These are phyloP conservation scores for Cygnus olor DNA, from an alignment of 2,797 vertebrate species.

Conservation along the genomic window DNA sequence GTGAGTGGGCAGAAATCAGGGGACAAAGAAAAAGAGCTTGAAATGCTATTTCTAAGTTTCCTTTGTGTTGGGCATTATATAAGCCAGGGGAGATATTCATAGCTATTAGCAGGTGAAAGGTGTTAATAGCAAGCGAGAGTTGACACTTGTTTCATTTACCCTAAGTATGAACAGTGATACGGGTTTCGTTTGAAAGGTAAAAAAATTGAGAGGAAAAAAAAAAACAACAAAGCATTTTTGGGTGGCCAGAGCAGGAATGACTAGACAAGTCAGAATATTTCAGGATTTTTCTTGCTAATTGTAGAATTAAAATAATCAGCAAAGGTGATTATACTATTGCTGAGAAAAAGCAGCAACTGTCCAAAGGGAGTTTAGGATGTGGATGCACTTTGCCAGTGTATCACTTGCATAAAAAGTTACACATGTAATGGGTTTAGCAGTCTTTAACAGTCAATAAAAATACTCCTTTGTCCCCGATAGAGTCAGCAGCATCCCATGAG, in stretches of 20 bases:
- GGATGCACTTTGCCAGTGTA: fast-evolving
- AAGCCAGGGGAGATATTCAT: background rate
- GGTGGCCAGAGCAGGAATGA: background rate
- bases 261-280: background rate
- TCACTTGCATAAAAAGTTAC: background rate
- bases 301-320: background rate
- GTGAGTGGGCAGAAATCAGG: fast-evolving
- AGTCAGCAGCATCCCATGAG: background rate
- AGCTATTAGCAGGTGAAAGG: background rate
- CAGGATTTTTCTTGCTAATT: background rate
- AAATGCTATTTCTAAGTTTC: background rate
- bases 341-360: background rate
- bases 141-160: background rate
- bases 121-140: background rate
- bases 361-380: background rate
- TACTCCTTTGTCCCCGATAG: fast-evolving
- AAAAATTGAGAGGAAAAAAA: background rate
- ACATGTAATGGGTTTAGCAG: background rate
- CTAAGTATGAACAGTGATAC: fast-evolving
- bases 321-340: background rate
- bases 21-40: background rate
- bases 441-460: background rate
- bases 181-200: background rate
- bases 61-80: background rate
- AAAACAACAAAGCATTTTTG: background rate